Percentiles rank a stretch among this genome's conserved stretches.
Evolutionary conservation across 2,797 vertebrate species (phyloP).

Genomic region (Lithobates pipiens): DNA sequence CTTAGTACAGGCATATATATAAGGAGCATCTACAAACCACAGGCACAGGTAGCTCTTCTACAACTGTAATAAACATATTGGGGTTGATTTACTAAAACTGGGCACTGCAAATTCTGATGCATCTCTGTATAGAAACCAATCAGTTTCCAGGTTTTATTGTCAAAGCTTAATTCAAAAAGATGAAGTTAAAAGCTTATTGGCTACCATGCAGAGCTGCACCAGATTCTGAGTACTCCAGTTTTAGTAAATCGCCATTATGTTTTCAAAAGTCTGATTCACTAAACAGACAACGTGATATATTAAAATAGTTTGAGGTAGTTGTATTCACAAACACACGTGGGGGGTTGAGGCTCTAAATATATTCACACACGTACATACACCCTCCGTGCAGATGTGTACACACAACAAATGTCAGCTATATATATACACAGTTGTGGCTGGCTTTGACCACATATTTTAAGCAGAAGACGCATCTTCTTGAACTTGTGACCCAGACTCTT

Average conservation of each 20-base stretch:
- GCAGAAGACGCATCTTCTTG: slow-evolving; percentile 41
- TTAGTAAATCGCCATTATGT: neutral
- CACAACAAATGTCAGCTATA: slow-evolving; percentile 2
- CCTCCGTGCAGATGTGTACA: slow-evolving; percentile 20
- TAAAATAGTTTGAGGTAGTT: neutral
- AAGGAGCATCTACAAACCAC: neutral
- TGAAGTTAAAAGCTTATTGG: too few relatives aligned
- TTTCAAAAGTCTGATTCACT: neutral
- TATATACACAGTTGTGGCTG: slow-evolving; percentile 20
- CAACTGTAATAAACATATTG: neutral
- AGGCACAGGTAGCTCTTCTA: neutral
- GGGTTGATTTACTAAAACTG: too few relatives aligned
- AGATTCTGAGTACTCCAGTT: too few relatives aligned
- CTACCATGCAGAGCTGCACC: too few relatives aligned
- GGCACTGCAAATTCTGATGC: too few relatives aligned
- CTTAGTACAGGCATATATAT: too few relatives aligned
- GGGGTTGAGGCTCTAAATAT: neutral
- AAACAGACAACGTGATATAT: neutral
- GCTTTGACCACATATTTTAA: slow-evolving; percentile 46
- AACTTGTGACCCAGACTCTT: slow-evolving; percentile 57
- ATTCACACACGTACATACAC: neutral
- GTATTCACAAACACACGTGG: neutral
- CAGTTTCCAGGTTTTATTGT: too few relatives aligned
- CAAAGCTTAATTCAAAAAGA: too few relatives aligned
- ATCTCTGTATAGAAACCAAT: too few relatives aligned